Conservation (phyloP, 2,113 vertebrate genomes). For the Pagrus major region DNA sequence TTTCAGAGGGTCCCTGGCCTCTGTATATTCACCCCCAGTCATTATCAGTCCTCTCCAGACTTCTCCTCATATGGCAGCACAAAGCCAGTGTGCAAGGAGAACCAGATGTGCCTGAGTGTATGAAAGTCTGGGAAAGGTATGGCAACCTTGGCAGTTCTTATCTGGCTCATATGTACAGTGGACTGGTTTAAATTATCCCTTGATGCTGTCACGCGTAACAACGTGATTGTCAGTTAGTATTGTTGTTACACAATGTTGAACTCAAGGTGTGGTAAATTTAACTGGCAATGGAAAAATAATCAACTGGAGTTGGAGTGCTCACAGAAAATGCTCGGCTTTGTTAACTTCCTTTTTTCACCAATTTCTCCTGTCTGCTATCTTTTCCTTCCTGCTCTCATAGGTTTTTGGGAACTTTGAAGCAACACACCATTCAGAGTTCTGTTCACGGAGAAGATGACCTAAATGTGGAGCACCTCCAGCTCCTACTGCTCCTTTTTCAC, state of each 20-base stretch:
- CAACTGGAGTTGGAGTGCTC: neutral
- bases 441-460: slow-evolving; percentile 93
- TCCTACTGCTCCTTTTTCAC: slow-evolving; percentile 97
- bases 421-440: slow-evolving; percentile 90
- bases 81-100: slow-evolving; percentile 93
- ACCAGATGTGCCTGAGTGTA: slow-evolving; percentile 95
- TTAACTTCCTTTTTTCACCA: neutral
- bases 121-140: slow-evolving; percentile 99
- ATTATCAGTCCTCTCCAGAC: slow-evolving; percentile 93
- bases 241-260: neutral
- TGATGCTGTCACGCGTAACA: neutral
- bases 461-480: slow-evolving; percentile 96
- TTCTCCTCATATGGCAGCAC: slow-evolving; percentile 97
- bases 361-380: neutral
- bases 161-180: neutral
- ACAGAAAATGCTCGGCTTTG: neutral
- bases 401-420: slow-evolving; percentile 95
- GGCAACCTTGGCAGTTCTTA: neutral
- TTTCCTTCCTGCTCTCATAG: slow-evolving; percentile 71
- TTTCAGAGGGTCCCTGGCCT: slow-evolving; percentile 96
- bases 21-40: slow-evolving; percentile 97
- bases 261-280: neutral
- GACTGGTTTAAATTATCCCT: neutral
- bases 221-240: neutral
- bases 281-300: neutral